These are phyloP conservation scores for Gambusia yucatana DNA, from an alignment of 2,797 vertebrate genomes.

Conservation along the genomic window DNA sequence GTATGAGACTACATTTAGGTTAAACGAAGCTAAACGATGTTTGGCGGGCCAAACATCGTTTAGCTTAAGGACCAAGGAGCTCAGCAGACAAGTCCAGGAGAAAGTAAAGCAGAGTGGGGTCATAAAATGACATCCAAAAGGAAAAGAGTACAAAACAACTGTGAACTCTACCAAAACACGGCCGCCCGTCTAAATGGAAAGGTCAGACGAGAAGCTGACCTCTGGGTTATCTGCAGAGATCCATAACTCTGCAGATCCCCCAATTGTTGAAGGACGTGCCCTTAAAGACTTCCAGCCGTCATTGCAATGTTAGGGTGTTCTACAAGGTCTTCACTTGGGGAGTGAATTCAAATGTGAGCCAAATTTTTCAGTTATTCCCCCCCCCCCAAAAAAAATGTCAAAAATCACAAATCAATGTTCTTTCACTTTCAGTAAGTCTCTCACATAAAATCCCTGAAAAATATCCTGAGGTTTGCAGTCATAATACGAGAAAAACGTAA, in stretches of 20 bases:
- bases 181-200: not conserved
- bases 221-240: not conserved
- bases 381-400: not conserved
- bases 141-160: not conserved
- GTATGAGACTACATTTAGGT: not conserved
- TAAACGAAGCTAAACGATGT: not conserved
- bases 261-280: not conserved
- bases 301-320: not conserved
- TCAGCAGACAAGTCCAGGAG: not conserved
- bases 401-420: not conserved
- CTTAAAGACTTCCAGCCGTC: not conserved
- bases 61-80: not conserved
- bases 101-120: not conserved
- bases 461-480: not conserved
- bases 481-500: not conserved
- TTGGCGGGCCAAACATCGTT: not conserved
- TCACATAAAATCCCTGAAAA: not conserved
- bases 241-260: not conserved
- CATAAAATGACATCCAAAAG: not conserved
- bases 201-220: not conserved
- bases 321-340: not conserved
- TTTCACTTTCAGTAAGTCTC: not conserved
- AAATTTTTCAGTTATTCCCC: not conserved
- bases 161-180: not conserved
- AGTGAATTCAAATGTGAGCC: not conserved